Conservation (phyloP, 2,797 vertebrate species). For the Smutsia temminckii region DNA sequence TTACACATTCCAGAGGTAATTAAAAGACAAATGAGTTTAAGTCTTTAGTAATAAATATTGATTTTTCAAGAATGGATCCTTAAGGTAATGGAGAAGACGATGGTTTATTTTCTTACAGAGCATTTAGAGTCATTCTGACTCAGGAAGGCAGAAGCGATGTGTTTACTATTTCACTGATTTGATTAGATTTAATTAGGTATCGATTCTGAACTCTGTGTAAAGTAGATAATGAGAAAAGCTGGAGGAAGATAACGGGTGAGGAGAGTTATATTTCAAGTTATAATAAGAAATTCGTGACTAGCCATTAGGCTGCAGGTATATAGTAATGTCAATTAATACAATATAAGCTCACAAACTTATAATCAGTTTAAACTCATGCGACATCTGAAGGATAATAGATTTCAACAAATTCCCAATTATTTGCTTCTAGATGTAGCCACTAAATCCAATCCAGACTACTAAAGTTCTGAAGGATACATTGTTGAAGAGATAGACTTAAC, state of each 20-base stretch:
- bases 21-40: constrained; percentile 33
- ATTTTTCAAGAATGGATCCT: neutral
- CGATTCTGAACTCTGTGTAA: constrained; percentile 12
- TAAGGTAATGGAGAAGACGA: constrained; percentile 39
- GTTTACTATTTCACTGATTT: neutral
- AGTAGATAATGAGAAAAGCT: neutral
- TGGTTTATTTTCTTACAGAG: neutral
- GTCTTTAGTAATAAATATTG: constrained; percentile 48
- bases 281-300: neutral
- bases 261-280: neutral
- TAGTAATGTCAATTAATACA: neutral
- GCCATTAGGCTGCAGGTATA: neutral
- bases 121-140: neutral
- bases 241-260: neutral
- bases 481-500: neutral
- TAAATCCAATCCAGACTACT: neutral
- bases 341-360: neutral
- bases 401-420: neutral
- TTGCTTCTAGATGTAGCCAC: neutral
- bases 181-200: constrained; percentile 57
- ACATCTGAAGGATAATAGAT: neutral
- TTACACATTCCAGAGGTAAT: constrained; percentile 47
- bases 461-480: neutral
- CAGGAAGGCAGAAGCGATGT: neutral
- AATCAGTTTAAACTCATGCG: neutral